Percentiles rank a stretch among this genome's conserved stretches.
Evolutionary conservation across 2,113 vertebrate genomes (phyloP).

Genomic region (Narcine bancroftii): DNA sequence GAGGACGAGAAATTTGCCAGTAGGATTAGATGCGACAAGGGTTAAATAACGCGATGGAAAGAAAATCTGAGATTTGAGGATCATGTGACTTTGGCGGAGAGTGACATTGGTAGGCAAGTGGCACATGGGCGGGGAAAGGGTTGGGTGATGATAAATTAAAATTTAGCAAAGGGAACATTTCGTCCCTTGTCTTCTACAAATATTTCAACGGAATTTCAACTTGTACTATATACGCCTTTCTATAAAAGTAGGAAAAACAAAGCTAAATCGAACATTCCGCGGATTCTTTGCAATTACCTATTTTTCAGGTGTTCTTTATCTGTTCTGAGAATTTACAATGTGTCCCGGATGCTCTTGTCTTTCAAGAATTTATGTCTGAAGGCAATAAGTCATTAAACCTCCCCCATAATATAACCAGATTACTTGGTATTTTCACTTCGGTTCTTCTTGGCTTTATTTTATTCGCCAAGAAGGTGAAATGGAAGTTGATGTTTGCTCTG

Average conservation of each 20-base stretch:
- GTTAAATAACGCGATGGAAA: not conserved
- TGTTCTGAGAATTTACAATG: slow-evolving; percentile 25
- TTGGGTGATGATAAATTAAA: not conserved
- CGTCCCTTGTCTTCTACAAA: not conserved
- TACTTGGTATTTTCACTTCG: not conserved
- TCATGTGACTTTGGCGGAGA: not conserved
- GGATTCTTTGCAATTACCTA: slow-evolving; percentile 25
- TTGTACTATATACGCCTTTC: not conserved
- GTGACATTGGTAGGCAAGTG: not conserved
- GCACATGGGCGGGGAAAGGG: too few relatives aligned
- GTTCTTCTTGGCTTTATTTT: slow-evolving; percentile 8
- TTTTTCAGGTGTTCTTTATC: slow-evolving; percentile 11
- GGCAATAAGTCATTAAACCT: slow-evolving; percentile 6
- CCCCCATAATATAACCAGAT: not conserved
- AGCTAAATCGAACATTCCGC: slow-evolving; percentile 7
- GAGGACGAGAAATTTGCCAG: too few relatives aligned
- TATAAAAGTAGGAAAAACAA: slow-evolving; percentile 14
- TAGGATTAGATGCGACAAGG: too few relatives aligned
- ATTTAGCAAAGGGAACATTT: not conserved
- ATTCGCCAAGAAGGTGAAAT: too few relatives aligned
- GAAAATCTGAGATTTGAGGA: not conserved
- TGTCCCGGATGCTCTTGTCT: not conserved
- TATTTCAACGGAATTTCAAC: not conserved
- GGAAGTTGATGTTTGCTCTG: not conserved
- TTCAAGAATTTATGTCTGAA: slow-evolving; percentile 7